Conservation (phyloP, 2,113 vertebrate species). For the Phalacrocorax carbo region DNA sequence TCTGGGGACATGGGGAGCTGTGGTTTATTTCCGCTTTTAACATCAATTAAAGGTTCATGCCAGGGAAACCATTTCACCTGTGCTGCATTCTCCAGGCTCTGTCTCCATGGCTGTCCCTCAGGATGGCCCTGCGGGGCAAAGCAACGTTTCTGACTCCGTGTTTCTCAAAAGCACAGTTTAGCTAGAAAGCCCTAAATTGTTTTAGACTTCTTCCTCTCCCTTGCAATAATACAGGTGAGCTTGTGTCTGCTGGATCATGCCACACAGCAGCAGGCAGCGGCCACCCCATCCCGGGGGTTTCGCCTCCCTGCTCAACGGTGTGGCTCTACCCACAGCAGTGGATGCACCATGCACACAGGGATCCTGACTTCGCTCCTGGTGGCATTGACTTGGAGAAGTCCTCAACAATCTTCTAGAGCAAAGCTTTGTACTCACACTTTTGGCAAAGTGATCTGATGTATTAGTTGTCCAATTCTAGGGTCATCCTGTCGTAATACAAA, state of each 20-base stretch:
- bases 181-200: background rate
- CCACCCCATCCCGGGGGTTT: background rate
- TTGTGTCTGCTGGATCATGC: background rate
- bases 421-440: background rate
- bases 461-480: background rate
- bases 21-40: background rate
- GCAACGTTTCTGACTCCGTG: background rate
- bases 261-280: rapidly evolving
- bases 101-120: background rate
- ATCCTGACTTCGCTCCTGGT: background rate
- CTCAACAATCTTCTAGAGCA: background rate
- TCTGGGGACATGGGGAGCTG: background rate
- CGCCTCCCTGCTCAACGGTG: rapidly evolving
- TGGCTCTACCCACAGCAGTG: background rate
- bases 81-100: background rate
- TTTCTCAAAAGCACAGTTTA: background rate
- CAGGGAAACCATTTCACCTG: background rate
- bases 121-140: background rate
- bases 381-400: background rate
- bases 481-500: background rate
- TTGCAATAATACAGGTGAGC: background rate
- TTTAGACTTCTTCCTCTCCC: background rate
- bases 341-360: rapidly evolving
- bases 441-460: background rate
- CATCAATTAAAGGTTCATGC: background rate